phyloP scores from a whole-genome alignment of 1,140 invertebrate genomes.

The Drosophila insularis region DNA sequence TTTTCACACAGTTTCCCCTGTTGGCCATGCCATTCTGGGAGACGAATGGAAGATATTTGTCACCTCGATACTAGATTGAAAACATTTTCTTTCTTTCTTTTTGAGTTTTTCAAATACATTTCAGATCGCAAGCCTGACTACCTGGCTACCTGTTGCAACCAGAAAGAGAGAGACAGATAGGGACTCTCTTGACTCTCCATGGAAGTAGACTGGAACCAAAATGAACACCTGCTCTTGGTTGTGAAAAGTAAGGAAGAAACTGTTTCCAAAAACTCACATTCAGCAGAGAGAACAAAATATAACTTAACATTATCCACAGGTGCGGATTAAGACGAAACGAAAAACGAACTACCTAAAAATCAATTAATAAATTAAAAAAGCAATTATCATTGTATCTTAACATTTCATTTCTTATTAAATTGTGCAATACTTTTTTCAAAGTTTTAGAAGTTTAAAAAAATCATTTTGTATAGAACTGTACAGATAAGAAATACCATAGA shows the following conservation, averaged over 20 bases:
- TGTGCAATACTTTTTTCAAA: too few relatives aligned
- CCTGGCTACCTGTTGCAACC: constrained; percentile 27
- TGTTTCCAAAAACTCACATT: constrained; percentile 44
- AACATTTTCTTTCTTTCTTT: constrained; percentile 16
- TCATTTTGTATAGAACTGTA: too few relatives aligned
- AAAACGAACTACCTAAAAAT: too few relatives aligned
- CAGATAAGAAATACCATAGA: too few relatives aligned
- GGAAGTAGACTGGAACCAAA: constrained; percentile 6
- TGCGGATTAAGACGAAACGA: too few relatives aligned
- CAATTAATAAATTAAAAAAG: too few relatives aligned
- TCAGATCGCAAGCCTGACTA: constrained; percentile 23
- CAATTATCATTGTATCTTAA: too few relatives aligned
- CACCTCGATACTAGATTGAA: constrained; percentile 22
- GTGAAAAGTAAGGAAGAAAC: constrained; percentile 39
- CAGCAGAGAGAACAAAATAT: constrained; percentile 18
- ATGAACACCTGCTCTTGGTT: constrained; percentile 11
- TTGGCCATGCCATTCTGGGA: constrained; percentile 46
- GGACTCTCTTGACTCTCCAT: background rate
- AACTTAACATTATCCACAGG: constrained; percentile 12
- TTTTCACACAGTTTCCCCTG: constrained; percentile 13
- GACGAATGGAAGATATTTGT: constrained; percentile 15
- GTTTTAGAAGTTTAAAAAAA: too few relatives aligned
- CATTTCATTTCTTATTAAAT: too few relatives aligned
- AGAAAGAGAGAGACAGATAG: constrained; percentile 5
- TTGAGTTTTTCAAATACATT: background rate